Base-by-base conservation (phyloP, 1,140 invertebrate genomes). In the Alviniconcha marisindica region DNA sequence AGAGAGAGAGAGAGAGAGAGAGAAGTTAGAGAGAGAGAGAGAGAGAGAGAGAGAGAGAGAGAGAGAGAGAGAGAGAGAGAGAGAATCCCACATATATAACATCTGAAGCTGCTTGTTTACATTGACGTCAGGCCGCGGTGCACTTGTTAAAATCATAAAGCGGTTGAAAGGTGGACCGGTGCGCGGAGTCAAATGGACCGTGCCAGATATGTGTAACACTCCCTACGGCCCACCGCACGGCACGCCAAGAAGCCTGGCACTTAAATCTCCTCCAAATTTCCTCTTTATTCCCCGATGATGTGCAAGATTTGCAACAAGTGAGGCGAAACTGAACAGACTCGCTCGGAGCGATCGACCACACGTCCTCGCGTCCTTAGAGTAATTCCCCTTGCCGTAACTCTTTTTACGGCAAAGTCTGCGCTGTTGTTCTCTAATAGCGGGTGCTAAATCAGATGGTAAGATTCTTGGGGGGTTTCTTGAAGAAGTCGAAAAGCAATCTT, bases 251-350 rank as follows among this genome's bases (percentile, higher is more conserved):
- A 71, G 40, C 10, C 66, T 66, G 63, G 63, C 63, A 66, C 63
- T 66, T 66, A 66, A 71, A 71, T 71, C 66, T 31, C 66, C 66
- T 21, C 66, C 38, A 40, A 71, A 71, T 71, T 71, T 71, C 66
- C 66, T 71, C 66, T 71, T 71, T 71, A 71, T 71, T 71, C 66
- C 66, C 66, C 66, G 24, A 71, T 71, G 66, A 71, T 71, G 66
- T 40, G 66, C 66, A 71, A 71, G 40, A 71, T 71, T 71, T 31
- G 66, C 66, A 40, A 5, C 66, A 2, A 71, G 66, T 33, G 66
- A 40, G 66, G 33, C 66, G 38, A 36, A 71, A 71, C 66, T 40
- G 66, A 71, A 71, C 66, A 71, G 66, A 71, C 66, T 40, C 31
- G 12, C 36, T 28, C 2, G 14, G 40, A 71, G 40, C 66, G 66